Conservation (phyloP, 2,113 vertebrate genomes). For the Excalfactoria chinensis region DNA sequence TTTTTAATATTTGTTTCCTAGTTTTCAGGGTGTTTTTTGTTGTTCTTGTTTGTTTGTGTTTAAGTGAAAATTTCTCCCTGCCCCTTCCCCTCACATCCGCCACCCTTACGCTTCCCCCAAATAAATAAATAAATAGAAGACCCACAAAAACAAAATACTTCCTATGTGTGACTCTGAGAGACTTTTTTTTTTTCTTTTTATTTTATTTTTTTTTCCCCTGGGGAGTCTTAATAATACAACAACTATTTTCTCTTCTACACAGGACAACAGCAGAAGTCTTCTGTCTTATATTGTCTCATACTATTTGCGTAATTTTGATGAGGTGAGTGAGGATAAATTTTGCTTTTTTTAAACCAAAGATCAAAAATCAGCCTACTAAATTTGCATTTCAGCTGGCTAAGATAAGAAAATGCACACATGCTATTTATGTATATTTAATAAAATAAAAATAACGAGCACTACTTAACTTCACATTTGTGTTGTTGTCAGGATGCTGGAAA, state of each 20-base stretch:
- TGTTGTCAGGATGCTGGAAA: slow-evolving; percentile 89
- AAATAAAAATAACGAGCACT: background rate
- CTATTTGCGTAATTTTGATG: slow-evolving; percentile 93
- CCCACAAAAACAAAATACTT: background rate
- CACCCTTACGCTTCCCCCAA: too few species aligned
- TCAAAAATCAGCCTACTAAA: slow-evolving; percentile 38
- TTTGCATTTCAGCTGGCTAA: background rate
- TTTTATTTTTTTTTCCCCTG: too few species aligned
- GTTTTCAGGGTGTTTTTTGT: background rate
- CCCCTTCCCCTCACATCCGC: too few species aligned
- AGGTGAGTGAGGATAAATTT: slow-evolving; percentile 84
- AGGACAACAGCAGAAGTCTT: slow-evolving; percentile 94
- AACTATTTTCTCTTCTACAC: slow-evolving; percentile 59
- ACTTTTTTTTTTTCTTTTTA: too few species aligned
- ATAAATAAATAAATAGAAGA: too few species aligned
- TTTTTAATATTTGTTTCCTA: background rate
- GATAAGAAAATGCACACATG: background rate
- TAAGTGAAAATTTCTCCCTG: too few species aligned
- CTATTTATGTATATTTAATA: background rate
- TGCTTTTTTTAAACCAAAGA: background rate
- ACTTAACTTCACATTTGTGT: slow-evolving; percentile 27
- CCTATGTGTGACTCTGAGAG: background rate
- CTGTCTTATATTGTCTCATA: slow-evolving; percentile 92
- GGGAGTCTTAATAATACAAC: background rate
- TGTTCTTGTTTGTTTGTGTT: too few species aligned